Percentiles rank a stretch among this genome's conserved stretches.
Conservation (phyloP, 2,797 vertebrate species). For the Poeciliopsis infans region DNA sequence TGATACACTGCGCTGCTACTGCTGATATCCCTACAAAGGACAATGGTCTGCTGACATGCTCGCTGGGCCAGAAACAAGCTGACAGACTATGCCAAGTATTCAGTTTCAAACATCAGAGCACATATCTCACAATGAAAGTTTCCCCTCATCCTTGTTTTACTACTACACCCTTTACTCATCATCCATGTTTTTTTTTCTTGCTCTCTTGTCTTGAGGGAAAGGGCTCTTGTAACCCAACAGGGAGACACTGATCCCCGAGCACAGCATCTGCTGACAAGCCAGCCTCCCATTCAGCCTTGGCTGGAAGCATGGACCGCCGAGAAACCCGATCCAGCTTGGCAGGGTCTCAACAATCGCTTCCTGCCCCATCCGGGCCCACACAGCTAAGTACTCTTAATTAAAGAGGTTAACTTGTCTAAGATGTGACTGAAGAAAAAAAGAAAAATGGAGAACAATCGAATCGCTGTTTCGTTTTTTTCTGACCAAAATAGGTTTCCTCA, state of each 20-base stretch:
- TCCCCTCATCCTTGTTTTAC: constrained; percentile 69
- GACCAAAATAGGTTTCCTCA: constrained; percentile 72
- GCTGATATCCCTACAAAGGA: constrained; percentile 69
- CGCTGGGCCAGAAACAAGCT: constrained; percentile 75
- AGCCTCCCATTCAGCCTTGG: constrained; percentile 83
- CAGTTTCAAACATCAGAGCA: constrained; percentile 76
- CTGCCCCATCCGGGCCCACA: constrained; percentile 79
- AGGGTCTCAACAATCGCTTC: constrained; percentile 83
- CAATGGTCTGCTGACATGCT: constrained; percentile 74
- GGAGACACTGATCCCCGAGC: constrained; percentile 81
- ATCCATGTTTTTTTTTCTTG: constrained; percentile 27
- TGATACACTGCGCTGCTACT: constrained; percentile 66
- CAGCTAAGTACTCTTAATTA: constrained; percentile 79
- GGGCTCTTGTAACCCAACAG: constrained; percentile 77
- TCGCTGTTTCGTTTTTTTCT: constrained; percentile 72
- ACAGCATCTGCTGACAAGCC: constrained; percentile 87
- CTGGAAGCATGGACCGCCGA: constrained; percentile 72
- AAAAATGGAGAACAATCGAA: constrained; percentile 71
- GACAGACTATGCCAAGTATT: constrained; percentile 77
- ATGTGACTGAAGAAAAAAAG: constrained; percentile 71
- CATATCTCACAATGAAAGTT: constrained; percentile 73
- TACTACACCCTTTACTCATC: constrained; percentile 72
- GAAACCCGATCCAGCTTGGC: constrained; percentile 84
- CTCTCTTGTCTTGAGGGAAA: constrained; percentile 77
- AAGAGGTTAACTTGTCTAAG: constrained; percentile 85